phyloP scores from a whole-genome alignment of 1,140 invertebrate species.

The Mizuhopecten yessoensis region DNA sequence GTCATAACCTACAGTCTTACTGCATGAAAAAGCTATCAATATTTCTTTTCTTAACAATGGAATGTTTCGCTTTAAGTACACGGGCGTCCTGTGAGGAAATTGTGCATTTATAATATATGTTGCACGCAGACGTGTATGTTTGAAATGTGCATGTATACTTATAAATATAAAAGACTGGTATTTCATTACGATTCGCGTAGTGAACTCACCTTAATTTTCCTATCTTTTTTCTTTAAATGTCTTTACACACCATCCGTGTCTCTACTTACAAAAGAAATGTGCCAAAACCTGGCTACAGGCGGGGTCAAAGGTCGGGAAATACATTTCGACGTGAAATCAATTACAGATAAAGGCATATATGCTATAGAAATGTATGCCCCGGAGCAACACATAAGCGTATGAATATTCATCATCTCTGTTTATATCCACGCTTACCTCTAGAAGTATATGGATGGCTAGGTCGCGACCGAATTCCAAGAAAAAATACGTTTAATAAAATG shows the following conservation, averaged over 20 bases:
- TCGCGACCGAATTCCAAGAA: background rate
- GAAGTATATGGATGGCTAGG: background rate
- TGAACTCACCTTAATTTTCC: background rate
- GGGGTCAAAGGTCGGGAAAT: background rate
- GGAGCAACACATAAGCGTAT: background rate
- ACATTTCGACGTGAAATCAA: constrained; percentile 25
- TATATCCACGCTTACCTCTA: background rate
- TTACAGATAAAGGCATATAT: background rate
- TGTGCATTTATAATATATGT: no score
- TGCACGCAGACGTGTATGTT: no score
- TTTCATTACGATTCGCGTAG: background rate
- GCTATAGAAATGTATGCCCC: background rate
- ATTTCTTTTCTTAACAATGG: no score
- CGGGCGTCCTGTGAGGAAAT: no score
- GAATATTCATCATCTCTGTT: background rate
- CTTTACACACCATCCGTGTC: background rate
- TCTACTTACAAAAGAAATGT: constrained; percentile 33
- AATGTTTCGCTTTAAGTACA: no score
- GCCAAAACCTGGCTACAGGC: constrained; percentile 30
- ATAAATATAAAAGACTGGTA: background rate
- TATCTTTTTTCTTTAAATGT: constrained; percentile 16
- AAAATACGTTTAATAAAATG: no score
- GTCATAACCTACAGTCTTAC: no score
- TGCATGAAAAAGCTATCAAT: no score
- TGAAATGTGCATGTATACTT: background rate